Percentiles rank a stretch among this genome's conserved stretches.
Conservation (phyloP, 2,113 vertebrate species). For the Engystomops pustulosus region DNA sequence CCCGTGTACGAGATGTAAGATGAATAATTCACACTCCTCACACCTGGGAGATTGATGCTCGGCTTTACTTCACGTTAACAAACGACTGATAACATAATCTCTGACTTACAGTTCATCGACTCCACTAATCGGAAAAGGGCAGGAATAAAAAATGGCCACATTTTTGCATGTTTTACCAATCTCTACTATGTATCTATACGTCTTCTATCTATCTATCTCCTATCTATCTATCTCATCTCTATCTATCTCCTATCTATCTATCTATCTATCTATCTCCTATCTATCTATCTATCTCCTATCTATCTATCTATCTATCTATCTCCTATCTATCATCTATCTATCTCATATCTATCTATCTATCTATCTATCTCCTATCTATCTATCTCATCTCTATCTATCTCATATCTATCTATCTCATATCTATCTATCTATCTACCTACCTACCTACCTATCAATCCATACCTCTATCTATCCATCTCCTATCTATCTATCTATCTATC, state of each 20-base stretch:
- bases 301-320: constrained; percentile 16
- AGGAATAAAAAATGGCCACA: no score
- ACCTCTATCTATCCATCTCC: neutral
- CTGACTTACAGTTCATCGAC: neutral
- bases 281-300: constrained; percentile 12
- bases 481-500: neutral
- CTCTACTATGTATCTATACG: neutral
- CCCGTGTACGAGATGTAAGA: neutral
- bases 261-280: neutral
- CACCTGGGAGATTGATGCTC: neutral
- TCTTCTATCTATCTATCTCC: neutral
- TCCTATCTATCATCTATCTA: constrained; percentile 12
- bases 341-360: constrained; percentile 11
- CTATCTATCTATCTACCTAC: neutral
- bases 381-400: constrained; percentile 2
- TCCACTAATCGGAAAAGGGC: no score
- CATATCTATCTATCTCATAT: neutral
- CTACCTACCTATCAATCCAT: no score
- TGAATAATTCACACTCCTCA: constrained; percentile 11
- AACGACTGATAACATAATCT: neutral
- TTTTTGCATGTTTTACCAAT: neutral
- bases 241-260: constrained; percentile 6
- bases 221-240: constrained; percentile 1
- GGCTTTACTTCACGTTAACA: neutral
- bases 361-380: neutral